Conservation (phyloP, 2,797 vertebrate genomes). For the Antrozous pallidus region DNA sequence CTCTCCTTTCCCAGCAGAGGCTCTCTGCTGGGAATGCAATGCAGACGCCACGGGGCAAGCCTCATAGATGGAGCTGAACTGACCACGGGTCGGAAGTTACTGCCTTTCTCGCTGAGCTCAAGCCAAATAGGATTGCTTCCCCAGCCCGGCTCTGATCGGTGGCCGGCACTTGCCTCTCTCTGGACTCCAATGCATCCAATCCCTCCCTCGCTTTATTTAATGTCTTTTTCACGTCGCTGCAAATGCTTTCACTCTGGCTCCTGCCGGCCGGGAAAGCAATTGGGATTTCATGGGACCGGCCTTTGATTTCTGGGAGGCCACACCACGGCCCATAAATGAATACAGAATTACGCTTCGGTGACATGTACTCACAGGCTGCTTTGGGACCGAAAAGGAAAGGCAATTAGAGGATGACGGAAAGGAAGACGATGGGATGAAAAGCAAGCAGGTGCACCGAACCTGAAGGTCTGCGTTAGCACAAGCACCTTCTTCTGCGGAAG, state of each 20-base stretch:
- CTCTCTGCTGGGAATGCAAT: conserved; percentile 58
- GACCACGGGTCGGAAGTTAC: conserved; percentile 71
- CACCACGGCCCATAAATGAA: conserved; percentile 65
- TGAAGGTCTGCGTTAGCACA: conserved; percentile 33
- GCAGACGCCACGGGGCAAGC: conserved; percentile 58
- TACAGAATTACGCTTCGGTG: conserved; percentile 61
- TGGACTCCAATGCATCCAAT: conserved; percentile 51
- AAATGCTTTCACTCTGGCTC: conserved; percentile 61
- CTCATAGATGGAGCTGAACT: conserved; percentile 69
- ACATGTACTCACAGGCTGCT: too few species aligned
- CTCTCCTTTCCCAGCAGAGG: conserved; percentile 48
- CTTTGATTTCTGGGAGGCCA: conserved; percentile 60
- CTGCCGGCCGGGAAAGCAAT: conserved; percentile 70
- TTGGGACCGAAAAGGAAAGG: conserved; percentile 64
- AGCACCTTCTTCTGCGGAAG: neutral
- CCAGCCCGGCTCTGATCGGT: conserved; percentile 61
- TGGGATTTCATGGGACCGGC: conserved; percentile 62
- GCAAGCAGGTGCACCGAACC: conserved; percentile 24
- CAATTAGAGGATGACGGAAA: conserved; percentile 64
- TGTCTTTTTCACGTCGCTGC: conserved; percentile 72
- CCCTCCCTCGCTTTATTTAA: conserved; percentile 58
- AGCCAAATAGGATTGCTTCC: conserved; percentile 61
- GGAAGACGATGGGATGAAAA: conserved; percentile 50
- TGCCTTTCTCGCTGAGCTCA: conserved; percentile 67
- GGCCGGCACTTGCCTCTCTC: conserved; percentile 35